A percentile compares a stretch with the other conserved stretches of the same genome.
Evolutionary conservation across 2,113 vertebrate genomes (phyloP).

Genomic region (Terrapene triunguis): DNA sequence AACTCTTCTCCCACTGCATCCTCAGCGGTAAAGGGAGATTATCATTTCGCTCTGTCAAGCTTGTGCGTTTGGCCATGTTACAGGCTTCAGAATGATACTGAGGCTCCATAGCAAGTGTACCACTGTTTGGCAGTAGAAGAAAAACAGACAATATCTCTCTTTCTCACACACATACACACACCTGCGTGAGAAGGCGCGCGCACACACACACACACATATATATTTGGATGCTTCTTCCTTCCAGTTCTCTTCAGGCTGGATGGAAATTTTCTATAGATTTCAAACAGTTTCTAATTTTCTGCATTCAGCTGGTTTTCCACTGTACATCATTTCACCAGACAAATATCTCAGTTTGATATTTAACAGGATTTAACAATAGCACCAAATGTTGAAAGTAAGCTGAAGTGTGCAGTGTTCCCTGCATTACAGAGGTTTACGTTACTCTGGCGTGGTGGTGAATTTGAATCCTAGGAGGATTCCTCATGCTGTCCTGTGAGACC

Average conservation of each 20-base stretch:
- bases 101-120: not conserved
- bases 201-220: not conserved
- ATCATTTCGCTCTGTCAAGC: accelerated
- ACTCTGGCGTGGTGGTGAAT: not conserved
- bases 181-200: not conserved
- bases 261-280: not conserved
- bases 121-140: not conserved
- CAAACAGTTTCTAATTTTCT: not conserved
- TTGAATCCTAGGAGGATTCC: not conserved
- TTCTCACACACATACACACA: not conserved
- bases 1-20: not conserved
- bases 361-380: not conserved
- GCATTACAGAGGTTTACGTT: not conserved
- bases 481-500: not conserved
- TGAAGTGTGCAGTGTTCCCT: not conserved
- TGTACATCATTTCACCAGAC: not conserved
- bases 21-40: not conserved
- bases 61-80: not conserved
- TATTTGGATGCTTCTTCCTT: slow-evolving; percentile 7
- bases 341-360: not conserved
- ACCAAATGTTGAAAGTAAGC: not conserved
- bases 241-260: not conserved
- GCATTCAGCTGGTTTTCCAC: not conserved
- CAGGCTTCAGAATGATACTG: not conserved
- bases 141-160: not conserved